Base-by-base conservation (phyloP, 2,888 invertebrate genomes). In the Helicoverpa assulta region DNA sequence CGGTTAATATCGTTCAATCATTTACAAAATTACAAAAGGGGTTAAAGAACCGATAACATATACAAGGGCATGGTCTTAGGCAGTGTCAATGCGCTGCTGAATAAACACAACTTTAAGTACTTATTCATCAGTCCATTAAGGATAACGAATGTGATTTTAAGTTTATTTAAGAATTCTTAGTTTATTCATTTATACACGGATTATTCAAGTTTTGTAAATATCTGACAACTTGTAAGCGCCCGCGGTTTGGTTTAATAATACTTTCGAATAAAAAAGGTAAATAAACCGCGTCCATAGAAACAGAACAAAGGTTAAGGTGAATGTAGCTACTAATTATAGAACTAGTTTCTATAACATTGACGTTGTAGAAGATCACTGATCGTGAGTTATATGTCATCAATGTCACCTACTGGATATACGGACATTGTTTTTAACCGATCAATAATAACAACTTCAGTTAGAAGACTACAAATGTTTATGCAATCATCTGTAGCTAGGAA, bases 21-120 rank as follows among this genome's bases (percentile, higher is more conserved):
- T 40, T n/a, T 47, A n/a, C 47, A 47, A 47, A 47, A 47, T 47
- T n/a, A 40, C 12, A n/a, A 47, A 47, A n/a, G 16, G n/a, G 47
- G 21, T 67, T 19, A 18, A 43, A 54, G 50, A 52, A 33, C 7
- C 26, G 51, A 18, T 59, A 58, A 51, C 43, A 50, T 65, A 18
- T 52, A 54, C 40, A 29, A 50, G 43, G 16, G 47, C 53, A 58
- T 61, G 50, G 51, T 50, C 43, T 55, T 12, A 61, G 51, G 57
- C 21, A 67, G 76, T 55, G 75, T 80, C 76, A 76, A 80, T 52
- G 76, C 56, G 68, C 77, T 59, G 47, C 52, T 58, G 21, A 60
- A 60, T 60, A 50, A 56, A 56, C 56, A 60, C 56, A 43, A 50
- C 52, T 56, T 56, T 16, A 5, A 18, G 16, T 47, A 40, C 40